phyloP scores from a whole-genome alignment of 2,797 vertebrate genomes.

The Hafferia zeledoni region DNA sequence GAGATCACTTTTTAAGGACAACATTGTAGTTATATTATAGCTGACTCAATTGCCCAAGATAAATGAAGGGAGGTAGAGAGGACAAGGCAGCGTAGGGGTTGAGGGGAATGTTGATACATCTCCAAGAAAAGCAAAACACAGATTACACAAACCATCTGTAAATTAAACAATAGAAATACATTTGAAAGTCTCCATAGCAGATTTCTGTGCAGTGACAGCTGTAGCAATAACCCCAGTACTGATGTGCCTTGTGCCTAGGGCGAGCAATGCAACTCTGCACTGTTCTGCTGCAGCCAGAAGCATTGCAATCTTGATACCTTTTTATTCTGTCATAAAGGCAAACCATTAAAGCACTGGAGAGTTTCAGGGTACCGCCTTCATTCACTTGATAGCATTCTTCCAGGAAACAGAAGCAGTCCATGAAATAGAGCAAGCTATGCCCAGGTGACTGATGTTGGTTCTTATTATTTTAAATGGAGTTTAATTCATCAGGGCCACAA shows the following conservation, averaged over 20 bases:
- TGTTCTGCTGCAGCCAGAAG: background rate
- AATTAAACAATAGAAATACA: background rate
- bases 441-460: background rate
- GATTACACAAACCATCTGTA: slow-evolving; percentile 4
- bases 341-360: background rate
- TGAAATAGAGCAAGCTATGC: background rate
- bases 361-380: background rate
- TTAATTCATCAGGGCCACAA: background rate
- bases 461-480: background rate
- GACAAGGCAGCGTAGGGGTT: background rate
- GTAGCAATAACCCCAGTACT: background rate
- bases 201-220: background rate
- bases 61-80: background rate
- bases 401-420: background rate
- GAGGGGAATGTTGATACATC: background rate
- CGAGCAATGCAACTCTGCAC: fast-evolving
- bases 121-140: background rate
- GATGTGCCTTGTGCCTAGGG: fast-evolving
- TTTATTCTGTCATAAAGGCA: background rate
- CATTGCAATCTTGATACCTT: fast-evolving
- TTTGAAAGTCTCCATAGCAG: background rate
- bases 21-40: background rate
- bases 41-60: background rate
- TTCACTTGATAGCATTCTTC: background rate
- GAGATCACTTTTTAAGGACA: slow-evolving; percentile 2